Conservation (phyloP, 2,888 invertebrate genomes). For the Troides helena region DNA sequence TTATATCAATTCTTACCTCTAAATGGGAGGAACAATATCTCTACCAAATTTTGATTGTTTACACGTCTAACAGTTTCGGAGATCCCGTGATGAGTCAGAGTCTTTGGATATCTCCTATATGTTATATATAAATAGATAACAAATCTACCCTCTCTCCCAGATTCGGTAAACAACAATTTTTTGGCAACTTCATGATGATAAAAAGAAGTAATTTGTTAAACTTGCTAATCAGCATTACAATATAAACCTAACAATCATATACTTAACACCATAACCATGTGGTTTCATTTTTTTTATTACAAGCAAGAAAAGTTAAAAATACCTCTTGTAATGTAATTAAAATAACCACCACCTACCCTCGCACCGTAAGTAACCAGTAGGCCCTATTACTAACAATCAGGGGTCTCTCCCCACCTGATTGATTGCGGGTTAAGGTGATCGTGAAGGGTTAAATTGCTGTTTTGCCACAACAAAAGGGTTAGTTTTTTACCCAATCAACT, state of each 20-base stretch:
- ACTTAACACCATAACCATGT: neutral
- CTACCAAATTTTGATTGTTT: no score
- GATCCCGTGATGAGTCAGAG: no score
- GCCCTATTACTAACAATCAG: slow-evolving; percentile 51
- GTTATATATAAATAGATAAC: no score
- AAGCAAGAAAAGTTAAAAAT: neutral
- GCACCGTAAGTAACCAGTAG: slow-evolving; percentile 41
- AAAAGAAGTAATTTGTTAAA: no score
- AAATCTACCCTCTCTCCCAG: no score
- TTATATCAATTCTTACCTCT: no score
- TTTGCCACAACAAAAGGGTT: slow-evolving; percentile 58
- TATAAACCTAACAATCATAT: neutral
- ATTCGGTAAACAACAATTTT: no score
- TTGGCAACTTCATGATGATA: no score
- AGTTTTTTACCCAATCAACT: slow-evolving; percentile 53
- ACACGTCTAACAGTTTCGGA: no score
- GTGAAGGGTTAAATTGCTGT: slow-evolving; percentile 53
- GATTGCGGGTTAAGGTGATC: slow-evolving; percentile 56
- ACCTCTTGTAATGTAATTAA: slow-evolving; percentile 28
- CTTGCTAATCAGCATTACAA: neutral
- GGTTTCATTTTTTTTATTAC: neutral
- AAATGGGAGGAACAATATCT: no score
- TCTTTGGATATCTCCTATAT: no score
- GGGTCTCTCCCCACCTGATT: slow-evolving; percentile 54
- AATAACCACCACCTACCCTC: slow-evolving; percentile 20